Percentiles rank a stretch among this genome's conserved stretches.
Conservation (phyloP, 2,113 vertebrate species). For the mouse (Mus musculus) region DNA sequence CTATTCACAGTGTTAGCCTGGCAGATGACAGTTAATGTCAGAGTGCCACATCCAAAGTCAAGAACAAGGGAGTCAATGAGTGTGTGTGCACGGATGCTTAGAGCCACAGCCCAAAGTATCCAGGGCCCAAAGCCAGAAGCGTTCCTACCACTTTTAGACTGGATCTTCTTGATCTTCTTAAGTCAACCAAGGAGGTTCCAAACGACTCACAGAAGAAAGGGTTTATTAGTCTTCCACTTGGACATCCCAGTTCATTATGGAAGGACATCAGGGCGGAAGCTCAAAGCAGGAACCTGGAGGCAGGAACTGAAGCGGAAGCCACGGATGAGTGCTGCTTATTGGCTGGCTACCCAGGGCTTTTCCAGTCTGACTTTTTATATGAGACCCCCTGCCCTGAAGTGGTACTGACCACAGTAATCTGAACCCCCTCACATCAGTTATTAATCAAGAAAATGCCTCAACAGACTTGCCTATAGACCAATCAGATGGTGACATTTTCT, state of each 20-base stretch:
- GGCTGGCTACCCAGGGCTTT: background rate
- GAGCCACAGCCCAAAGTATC: no score
- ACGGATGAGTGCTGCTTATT: background rate
- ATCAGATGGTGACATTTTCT: no score
- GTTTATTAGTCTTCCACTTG: background rate
- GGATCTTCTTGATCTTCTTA: background rate
- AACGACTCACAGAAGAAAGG: background rate
- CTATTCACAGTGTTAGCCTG: background rate
- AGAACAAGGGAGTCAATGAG: background rate
- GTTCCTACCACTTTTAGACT: background rate
- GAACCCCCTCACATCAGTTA: background rate
- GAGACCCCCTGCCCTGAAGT: background rate
- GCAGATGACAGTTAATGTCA: background rate
- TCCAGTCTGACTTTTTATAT: background rate
- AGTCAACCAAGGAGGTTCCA: no score
- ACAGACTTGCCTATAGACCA: background rate
- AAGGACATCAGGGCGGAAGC: background rate
- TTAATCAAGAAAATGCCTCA: background rate
- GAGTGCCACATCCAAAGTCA: background rate
- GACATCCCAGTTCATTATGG: background rate
- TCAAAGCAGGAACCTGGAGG: background rate
- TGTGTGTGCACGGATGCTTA: rapidly evolving
- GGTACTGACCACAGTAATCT: background rate
- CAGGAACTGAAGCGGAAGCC: background rate
- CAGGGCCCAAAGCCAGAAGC: background rate